Evolutionary conservation across 2,113 vertebrate species (phyloP), one percentile per base, ranked within the genome.

Genomic region (Dasyprocta punctata): DNA sequence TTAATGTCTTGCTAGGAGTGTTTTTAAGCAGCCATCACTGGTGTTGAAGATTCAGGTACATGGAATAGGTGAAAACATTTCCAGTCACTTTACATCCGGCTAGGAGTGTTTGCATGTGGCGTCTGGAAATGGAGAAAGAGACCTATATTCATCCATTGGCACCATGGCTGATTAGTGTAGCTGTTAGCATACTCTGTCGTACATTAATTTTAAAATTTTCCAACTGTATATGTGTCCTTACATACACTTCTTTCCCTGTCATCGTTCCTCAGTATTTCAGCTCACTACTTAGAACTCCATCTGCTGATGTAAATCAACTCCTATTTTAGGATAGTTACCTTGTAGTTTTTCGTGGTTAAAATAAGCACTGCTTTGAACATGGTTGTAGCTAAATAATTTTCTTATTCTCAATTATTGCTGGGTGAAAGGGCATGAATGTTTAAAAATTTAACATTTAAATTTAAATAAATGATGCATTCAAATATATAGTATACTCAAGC

Each of bases 321-420:
- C 30, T 65, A 67, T 82, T 87, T 92, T 73, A 54, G 44, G 30
- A 36, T 26, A 63, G 14, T 58, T 85, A 78, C 30, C 7, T 26
- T 71, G 14, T 95, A 54, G 61, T 81, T 92, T 92, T 86, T 95
- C 13, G 49, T 94, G 22, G 75, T 94, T 81, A 75, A 24, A 80
- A 33, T 84, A 84, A 86, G 49, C 47, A 82, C 65, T 92, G 77
- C 87, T 83, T 92, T 96, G 24, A 87, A 89, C 52, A 61, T 84
- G 5, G 20, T 60, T 80, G 14, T 89, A 71, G 41, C 3, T 63
- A 24, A 69, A n/a, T 87, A n/a, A 87, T 90, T 90, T 96, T 81
- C 17, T 75, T 28, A 60, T 94, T 67, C 36, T 89, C 78, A 87
- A 1, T 78, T 96, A 61, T 69, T 88, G 41, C 84, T 92, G 30